Evolutionary conservation across 1,140 invertebrate genomes (phyloP), one percentile per base, ranked within the genome.

Genomic region (Sogatella furcifera): DNA sequence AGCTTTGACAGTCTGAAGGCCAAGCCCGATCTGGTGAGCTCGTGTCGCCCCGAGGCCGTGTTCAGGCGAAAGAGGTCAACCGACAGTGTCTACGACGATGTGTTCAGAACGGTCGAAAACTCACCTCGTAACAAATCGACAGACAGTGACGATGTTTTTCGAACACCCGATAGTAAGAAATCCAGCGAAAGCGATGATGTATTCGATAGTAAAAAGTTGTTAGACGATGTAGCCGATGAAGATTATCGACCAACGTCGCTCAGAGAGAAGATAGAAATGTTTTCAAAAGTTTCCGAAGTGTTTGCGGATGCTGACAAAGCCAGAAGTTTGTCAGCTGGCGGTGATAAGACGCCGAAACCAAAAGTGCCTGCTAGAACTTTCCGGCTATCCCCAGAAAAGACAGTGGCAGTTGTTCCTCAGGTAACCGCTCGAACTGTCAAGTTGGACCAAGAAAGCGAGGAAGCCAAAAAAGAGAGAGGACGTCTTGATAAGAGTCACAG

Each of bases 401-500:
- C n/a, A n/a, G 22, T 49, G 3, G 41, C 57, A 5, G 21, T 22
- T 5, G 21, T 22, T 5, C 46, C 46, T 17, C 46, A 49, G 14
- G 46, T 49, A 6, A 22, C 21, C 28, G 34, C 34, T 15, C 17
- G 21, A 19, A 19, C 13, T 22, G 21, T 49, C 4, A 49, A 49
- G 15, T 1, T 17, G 15, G 34, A 41, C 69, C 22, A 41, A 34
- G 44, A 52, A 14, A 38, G 42, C 11, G 22, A 34, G 19, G 44
- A 49, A 1, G 52, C 38, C 19, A 31, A n/a, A 14, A 74, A 68
- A 63, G 72, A 67, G 62, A 76, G 78, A 43, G 84, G 76, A 43
- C 78, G 76, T 63, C 72, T 89, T 43, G 86, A 89, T 72, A 88
- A 89, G 72, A 86, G 84, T 66, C 80, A 85, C 68, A 89, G 85